Evolutionary conservation across 1,140 invertebrate species (phyloP).

Genomic region (Sweltsa coloradensis): DNA sequence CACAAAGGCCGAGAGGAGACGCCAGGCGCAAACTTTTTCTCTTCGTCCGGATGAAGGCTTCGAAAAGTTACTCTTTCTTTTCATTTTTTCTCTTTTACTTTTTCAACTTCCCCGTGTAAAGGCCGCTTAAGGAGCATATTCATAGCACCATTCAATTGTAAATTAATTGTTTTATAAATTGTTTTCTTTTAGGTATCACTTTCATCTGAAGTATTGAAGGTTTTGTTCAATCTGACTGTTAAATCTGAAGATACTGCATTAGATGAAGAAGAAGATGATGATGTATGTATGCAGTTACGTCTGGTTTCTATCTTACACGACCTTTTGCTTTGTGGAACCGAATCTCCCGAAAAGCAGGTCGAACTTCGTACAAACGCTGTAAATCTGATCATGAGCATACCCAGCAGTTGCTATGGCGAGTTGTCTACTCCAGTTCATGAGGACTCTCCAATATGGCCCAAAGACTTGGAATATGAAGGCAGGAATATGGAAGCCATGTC

Average conservation of each 20-base stretch:
- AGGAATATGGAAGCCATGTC: constrained; percentile 57
- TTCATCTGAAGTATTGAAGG: constrained; percentile 74
- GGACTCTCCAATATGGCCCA: not conserved
- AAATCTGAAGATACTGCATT: constrained; percentile 29
- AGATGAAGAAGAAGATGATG: constrained; percentile 45
- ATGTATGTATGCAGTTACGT: constrained; percentile 56
- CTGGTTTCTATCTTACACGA: constrained; percentile 59
- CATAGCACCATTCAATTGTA: too few relatives aligned
- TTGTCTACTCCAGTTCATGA: constrained; percentile 29
- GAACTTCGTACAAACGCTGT: constrained; percentile 52
- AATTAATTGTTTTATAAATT: constrained; percentile 10
- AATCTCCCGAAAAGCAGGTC: constrained; percentile 45
- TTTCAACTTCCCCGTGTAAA: too few relatives aligned
- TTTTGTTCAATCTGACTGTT: constrained; percentile 77
- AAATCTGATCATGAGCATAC: constrained; percentile 42
- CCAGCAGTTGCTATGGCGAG: constrained; percentile 38
- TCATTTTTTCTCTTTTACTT: too few relatives aligned
- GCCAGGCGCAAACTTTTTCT: too few relatives aligned
- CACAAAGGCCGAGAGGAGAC: too few relatives aligned
- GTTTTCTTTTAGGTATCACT: constrained; percentile 43
- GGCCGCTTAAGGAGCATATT: too few relatives aligned
- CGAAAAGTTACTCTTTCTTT: too few relatives aligned
- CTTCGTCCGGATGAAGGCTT: too few relatives aligned
- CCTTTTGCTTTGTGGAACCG: constrained; percentile 50
- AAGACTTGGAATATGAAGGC: constrained; percentile 35